Conservation (phyloP, 2,888 invertebrate species). For the Calephelis perditalis region DNA sequence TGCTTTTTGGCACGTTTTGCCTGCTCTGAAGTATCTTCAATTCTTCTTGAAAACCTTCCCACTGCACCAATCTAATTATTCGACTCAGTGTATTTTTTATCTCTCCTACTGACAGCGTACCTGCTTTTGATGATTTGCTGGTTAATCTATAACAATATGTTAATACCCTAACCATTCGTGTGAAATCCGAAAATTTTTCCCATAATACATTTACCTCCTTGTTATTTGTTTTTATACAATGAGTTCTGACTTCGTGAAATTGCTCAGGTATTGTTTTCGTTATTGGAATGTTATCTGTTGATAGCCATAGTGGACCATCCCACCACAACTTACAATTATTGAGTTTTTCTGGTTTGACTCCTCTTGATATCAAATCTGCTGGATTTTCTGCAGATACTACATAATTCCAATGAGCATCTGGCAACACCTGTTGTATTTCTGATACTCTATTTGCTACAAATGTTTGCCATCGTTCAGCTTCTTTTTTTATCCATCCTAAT, state of each 20-base stretch:
- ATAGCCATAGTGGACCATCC: neutral
- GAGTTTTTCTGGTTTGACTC: conserved; percentile 2
- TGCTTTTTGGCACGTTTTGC: no score
- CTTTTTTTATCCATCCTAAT: neutral
- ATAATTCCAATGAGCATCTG: neutral
- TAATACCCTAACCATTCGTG: neutral
- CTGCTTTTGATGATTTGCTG: neutral
- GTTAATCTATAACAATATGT: neutral
- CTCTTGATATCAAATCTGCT: conserved; percentile 2
- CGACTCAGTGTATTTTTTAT: no score
- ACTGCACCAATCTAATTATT: no score
- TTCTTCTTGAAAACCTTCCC: no score
- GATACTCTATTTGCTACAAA: conserved; percentile 2
- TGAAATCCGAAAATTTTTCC: neutral
- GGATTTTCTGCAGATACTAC: conserved; percentile 13
- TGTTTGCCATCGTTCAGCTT: neutral
- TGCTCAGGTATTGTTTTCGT: neutral
- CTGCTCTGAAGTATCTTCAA: no score
- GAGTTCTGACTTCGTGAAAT: neutral
- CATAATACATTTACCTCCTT: neutral
- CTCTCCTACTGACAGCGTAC: neutral
- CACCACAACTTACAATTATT: neutral
- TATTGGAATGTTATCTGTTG: neutral
- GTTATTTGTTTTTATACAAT: neutral
- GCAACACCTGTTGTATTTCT: neutral